Percentiles rank a stretch among this genome's conserved stretches.
phyloP scores from a whole-genome alignment of 2,888 invertebrate genomes.

The Plagiodera versicolora region DNA sequence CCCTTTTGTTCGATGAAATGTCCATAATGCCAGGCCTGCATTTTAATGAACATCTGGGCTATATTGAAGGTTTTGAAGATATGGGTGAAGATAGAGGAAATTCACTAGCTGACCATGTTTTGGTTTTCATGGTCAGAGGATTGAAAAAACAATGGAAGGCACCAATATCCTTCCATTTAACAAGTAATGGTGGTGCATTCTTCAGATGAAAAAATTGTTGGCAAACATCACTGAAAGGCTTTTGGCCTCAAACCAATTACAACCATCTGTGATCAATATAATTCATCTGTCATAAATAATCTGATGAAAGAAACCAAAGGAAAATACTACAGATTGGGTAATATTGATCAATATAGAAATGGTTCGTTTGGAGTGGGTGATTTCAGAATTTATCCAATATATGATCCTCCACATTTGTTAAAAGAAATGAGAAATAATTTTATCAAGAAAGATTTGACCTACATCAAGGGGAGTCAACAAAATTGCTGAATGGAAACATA shows the following conservation, averaged over 20 bases:
- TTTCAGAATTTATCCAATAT: slow-evolving; percentile 22
- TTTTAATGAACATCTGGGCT: slow-evolving; percentile 20
- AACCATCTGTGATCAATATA: slow-evolving; percentile 24
- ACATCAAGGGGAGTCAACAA: slow-evolving; percentile 7
- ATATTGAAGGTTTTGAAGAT: slow-evolving; percentile 22
- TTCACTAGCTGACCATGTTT: slow-evolving; percentile 23
- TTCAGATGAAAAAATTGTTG: slow-evolving; percentile 17
- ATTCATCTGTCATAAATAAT: slow-evolving; percentile 13
- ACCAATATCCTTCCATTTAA: slow-evolving; percentile 19
- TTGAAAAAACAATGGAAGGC: slow-evolving; percentile 15
- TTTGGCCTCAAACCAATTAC: slow-evolving; percentile 23
- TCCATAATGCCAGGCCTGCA: slow-evolving; percentile 5
- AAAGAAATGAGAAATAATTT: slow-evolving; percentile 23
- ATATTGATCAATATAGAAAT: slow-evolving; percentile 3
- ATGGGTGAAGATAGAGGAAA: slow-evolving; percentile 6
- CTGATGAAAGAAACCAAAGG: slow-evolving; percentile 18
- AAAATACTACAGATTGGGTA: slow-evolving; percentile 3
- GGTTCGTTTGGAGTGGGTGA: slow-evolving; percentile 16
- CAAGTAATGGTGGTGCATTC: slow-evolving; percentile 15
- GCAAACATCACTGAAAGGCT: slow-evolving; percentile 11
- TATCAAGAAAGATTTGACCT: slow-evolving; percentile 13
- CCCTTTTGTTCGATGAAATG: slow-evolving; percentile 21
- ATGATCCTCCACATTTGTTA: slow-evolving; percentile 23
- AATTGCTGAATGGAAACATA: slow-evolving; percentile 26
- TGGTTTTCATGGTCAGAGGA: slow-evolving; percentile 26